phyloP scores from a whole-genome alignment of 1,140 invertebrate genomes.

The Mactra quadrangularis region DNA sequence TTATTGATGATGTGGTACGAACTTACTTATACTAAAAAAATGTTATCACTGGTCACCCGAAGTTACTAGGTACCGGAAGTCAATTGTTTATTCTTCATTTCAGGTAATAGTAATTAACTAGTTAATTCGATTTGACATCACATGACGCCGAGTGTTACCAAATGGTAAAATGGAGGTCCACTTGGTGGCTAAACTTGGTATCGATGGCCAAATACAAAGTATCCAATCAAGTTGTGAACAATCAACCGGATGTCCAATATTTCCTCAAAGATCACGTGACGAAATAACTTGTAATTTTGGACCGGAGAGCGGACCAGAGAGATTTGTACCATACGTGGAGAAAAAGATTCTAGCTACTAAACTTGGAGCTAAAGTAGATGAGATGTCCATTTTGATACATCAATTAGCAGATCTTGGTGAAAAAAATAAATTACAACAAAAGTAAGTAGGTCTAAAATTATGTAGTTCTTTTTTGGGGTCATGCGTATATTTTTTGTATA shows the following conservation, averaged over 20 bases:
- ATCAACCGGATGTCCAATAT: not conserved
- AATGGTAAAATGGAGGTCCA: slow-evolving; percentile 23
- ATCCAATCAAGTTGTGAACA: slow-evolving; percentile 32
- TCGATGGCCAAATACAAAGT: slow-evolving; percentile 17
- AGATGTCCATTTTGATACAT: slow-evolving; percentile 22
- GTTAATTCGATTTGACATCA: no score
- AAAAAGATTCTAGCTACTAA: slow-evolving; percentile 24
- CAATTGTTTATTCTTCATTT: no score
- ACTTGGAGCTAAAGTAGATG: slow-evolving; percentile 21
- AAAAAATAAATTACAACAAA: slow-evolving; percentile 10
- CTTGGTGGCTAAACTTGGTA: slow-evolving; percentile 12
- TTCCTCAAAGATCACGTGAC: not conserved
- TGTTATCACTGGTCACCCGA: no score
- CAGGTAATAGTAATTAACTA: no score
- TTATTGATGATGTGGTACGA: no score
- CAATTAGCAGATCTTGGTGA: slow-evolving; percentile 17
- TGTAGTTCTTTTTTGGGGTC: no score
- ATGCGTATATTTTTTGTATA: not conserved
- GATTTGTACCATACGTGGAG: slow-evolving; percentile 35
- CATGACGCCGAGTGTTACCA: no score
- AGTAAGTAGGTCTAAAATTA: slow-evolving; percentile 5
- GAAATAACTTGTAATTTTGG: no score
- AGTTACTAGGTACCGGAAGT: no score
- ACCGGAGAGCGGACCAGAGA: not conserved
- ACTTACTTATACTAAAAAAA: no score